phyloP scores from a whole-genome alignment of 1,140 invertebrate species.

The Trypoxylus dichotomus region DNA sequence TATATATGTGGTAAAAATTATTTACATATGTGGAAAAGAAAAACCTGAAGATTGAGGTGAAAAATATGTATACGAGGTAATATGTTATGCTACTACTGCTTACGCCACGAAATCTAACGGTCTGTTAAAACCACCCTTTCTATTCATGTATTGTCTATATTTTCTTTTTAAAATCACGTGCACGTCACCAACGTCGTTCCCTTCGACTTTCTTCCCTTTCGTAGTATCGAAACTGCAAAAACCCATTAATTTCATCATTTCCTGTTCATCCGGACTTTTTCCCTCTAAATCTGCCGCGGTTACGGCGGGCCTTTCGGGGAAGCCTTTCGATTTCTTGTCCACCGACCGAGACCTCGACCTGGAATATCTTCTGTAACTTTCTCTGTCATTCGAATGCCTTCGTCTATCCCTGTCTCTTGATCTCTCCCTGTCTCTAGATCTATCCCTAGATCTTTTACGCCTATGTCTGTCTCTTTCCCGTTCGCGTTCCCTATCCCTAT shows the following conservation, averaged over 20 bases:
- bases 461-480: slow-evolving; percentile 57
- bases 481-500: slow-evolving; percentile 54
- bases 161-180: slow-evolving; percentile 96
- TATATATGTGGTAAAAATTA: not conserved
- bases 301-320: slow-evolving; percentile 61
- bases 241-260: slow-evolving; percentile 97
- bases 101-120: slow-evolving; percentile 94
- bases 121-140: slow-evolving; percentile 98
- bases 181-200: slow-evolving; percentile 89
- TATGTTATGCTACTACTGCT: slow-evolving; percentile 10
- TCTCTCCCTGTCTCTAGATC: slow-evolving; percentile 54
- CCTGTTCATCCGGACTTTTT: slow-evolving; percentile 87
- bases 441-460: slow-evolving; percentile 60
- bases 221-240: slow-evolving; percentile 94
- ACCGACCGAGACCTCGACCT: slow-evolving; percentile 55
- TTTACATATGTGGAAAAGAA: not conserved
- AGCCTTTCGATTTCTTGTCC: slow-evolving; percentile 53
- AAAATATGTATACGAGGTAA: slow-evolving; percentile 20
- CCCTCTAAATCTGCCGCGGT: slow-evolving; percentile 77
- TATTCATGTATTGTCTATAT: slow-evolving; percentile 99
- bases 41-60: slow-evolving; percentile 17
- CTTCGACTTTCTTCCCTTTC: slow-evolving; percentile 93
- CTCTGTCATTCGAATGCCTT: slow-evolving; percentile 53
- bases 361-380: slow-evolving; percentile 55
- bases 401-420: slow-evolving; percentile 49